Evolutionary conservation across 1,140 invertebrate genomes (phyloP), one percentile per base, ranked within the genome.

Genomic region (Maconellicoccus hirsutus): DNA sequence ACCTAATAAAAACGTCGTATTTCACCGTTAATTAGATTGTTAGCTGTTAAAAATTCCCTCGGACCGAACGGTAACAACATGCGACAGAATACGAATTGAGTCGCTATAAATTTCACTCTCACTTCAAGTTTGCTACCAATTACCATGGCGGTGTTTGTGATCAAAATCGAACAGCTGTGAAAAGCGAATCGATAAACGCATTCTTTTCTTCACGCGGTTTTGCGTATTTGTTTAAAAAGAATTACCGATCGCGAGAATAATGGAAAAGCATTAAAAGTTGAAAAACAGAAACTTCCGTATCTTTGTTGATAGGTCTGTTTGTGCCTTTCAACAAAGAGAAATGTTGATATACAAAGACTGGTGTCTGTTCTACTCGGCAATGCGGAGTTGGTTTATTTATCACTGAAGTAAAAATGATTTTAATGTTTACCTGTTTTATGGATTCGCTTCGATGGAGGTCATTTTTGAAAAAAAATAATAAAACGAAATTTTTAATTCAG

Each of bases 271-370:
- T 52, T 52, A 52, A 52, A 33, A 52, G 42, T 52, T 52, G n/a
- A 52, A 52, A 52, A 52, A 52, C 42, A 52, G 42, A 52, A 52
- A 52, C 42, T 52, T 52, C 42, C 42, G 42, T 52, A 52, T 52
- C 29, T 33, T 33, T 33, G 42, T 52, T 52, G 42, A 52, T 52
- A 52, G 42, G 42, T 52, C 42, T 52, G 42, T 52, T 52, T 52
- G 42, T 52, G 42, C 12, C 42, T 52, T 52, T 52, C 12, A 52
- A 52, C 42, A 19, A 52, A 52, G 42, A 52, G 42, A 52, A 52
- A 52, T 52, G 42, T 52, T 52, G 42, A 52, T 52, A 52, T 52
- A 52, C 42, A 52, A 19, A 52, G 42, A 52, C 42, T 52, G 42
- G 42, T 52, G 42, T 52, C 10, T 52, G 42, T 52, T 52, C 10